Evolutionary conservation across 2,797 vertebrate genomes (phyloP).

Genomic region (Ptychadena robeensis): DNA sequence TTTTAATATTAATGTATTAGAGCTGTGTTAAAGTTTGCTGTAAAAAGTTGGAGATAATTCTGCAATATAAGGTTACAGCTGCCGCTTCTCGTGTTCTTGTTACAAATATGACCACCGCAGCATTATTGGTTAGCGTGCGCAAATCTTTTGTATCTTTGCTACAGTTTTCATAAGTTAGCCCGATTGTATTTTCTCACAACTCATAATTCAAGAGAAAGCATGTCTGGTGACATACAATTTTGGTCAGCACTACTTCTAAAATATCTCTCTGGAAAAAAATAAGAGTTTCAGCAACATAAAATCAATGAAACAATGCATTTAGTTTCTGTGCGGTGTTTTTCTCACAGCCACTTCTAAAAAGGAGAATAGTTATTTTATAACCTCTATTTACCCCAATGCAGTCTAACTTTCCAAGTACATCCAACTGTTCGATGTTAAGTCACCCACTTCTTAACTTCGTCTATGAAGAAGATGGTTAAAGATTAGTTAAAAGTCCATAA

Average conservation of each 20-base stretch:
- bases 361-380: constrained; percentile 34
- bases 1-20: no score
- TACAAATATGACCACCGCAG: no score
- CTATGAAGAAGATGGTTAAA: neutral
- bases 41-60: no score
- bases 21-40: no score
- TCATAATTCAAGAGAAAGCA: no score
- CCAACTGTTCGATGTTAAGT: constrained; percentile 11
- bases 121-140: no score
- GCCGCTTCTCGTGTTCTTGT: no score
- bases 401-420: constrained; percentile 33
- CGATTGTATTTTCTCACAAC: no score
- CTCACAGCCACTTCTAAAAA: constrained; percentile 2
- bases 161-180: no score
- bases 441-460: constrained; percentile 26
- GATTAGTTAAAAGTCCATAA: no score
- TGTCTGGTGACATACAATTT: neutral
- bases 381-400: constrained; percentile 45
- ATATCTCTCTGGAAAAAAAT: constrained; percentile 3
- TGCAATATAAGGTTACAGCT: no score
- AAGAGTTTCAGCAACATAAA: constrained; percentile 17
- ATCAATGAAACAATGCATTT: constrained; percentile 49
- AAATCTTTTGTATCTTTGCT: no score
- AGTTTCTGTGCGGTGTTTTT: constrained; percentile 33
- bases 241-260: constrained; percentile 26